Evolutionary conservation across 2,888 invertebrate genomes (phyloP), one percentile per base, ranked within the genome.

Genomic region (Drosophila mettleri): DNA sequence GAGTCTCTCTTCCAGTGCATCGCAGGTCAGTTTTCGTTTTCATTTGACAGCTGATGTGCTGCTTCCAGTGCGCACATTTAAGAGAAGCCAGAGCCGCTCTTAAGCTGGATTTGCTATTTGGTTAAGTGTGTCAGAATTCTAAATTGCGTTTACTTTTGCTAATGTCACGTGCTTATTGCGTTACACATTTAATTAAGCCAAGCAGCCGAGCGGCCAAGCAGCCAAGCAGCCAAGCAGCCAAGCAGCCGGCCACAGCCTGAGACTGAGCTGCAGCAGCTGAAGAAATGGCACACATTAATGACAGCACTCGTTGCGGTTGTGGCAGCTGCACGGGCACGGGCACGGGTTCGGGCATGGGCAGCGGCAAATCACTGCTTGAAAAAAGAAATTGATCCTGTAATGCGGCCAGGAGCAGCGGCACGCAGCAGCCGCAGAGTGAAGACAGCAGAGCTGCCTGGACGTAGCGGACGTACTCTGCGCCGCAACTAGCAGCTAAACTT

Each of bases 121-220:
- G 16, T 16, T 20, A 71, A 76, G 61, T 76, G 72, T 74, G 74
- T 70, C 75, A 67, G 67, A 79, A 69, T 78, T 78, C 51, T 49
- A 75, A 80, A 75, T 72, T 74, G 81, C 78, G 72, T 78, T 86
- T 62, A 52, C 67, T 48, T 45, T 73, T 16, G 64, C 64, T 74
- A 80, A 69, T 75, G 85, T 86, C 85, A 82, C 82, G 87, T 82
- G 82, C 87, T 71, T 58, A 74, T 60, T 78, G 66, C 74, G 65
- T 74, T 78, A 74, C 49, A 61, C 78, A 69, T 78, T 78, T 61
- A 76, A 78, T 78, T 76, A 65, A 69, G 74, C 34, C 60, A 55
- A 45, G 45, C 61, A 43, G 36, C 10, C 29, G 31, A 24, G 24
- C 46, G 43, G 59, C 22, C 51, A 10, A 3, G 27, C 57, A 29